Conservation (phyloP, 1,140 invertebrate genomes). For the Globodera ellingtonae region DNA sequence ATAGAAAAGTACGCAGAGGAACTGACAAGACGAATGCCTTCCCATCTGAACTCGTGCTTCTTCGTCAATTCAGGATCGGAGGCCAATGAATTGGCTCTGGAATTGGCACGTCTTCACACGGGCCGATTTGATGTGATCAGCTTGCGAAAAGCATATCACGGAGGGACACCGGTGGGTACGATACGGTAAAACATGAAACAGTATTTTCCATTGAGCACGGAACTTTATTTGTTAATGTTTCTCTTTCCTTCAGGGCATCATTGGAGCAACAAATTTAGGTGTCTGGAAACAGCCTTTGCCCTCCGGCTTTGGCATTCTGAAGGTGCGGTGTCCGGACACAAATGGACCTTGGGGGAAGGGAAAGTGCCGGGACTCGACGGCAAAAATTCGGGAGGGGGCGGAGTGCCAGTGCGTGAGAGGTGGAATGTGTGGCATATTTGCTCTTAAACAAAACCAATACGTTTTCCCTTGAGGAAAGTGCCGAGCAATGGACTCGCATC, state of each 20-base stretch:
- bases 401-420: slow-evolving; percentile 57
- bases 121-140: slow-evolving; percentile 82
- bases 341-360: slow-evolving; percentile 84
- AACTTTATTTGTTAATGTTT: no score
- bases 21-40: slow-evolving; percentile 79
- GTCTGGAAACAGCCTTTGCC: slow-evolving; percentile 79
- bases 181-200: slow-evolving; percentile 75
- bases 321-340: slow-evolving; percentile 87
- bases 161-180: slow-evolving; percentile 75
- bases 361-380: slow-evolving; percentile 81
- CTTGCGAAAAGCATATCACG: slow-evolving; percentile 84
- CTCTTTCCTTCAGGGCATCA: slow-evolving; percentile 65
- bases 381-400: slow-evolving; percentile 71
- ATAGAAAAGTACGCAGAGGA: slow-evolving; percentile 87
- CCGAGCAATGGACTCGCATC: slow-evolving; percentile 77
- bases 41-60: slow-evolving; percentile 77
- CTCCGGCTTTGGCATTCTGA: slow-evolving; percentile 74
- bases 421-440: slow-evolving; percentile 70
- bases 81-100: slow-evolving; percentile 88
- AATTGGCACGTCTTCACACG: slow-evolving; percentile 83
- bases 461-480: slow-evolving; percentile 72
- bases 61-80: slow-evolving; percentile 94
- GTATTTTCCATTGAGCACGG: slow-evolving; percentile 57
- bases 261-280: slow-evolving; percentile 80
- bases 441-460: slow-evolving; percentile 46